Percentiles rank a stretch among this genome's conserved stretches.
Conservation (phyloP, 2,113 vertebrate species). For the Catharus fuscescens region DNA sequence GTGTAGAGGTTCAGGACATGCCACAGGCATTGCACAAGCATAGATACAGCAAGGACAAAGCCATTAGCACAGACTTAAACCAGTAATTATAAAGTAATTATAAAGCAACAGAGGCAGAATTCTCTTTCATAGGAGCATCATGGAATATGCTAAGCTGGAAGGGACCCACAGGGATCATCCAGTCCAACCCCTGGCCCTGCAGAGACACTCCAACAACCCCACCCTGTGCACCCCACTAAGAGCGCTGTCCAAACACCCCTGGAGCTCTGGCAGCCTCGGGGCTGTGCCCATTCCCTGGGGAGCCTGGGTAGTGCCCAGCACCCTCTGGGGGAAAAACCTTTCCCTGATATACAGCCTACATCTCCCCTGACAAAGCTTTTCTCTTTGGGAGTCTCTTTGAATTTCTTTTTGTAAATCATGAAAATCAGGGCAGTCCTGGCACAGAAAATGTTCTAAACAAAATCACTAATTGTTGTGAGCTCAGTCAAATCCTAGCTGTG, state of each 20-base stretch:
- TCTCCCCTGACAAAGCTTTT: background rate
- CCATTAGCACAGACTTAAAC: background rate
- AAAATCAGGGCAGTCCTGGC: background rate
- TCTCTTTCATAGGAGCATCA: background rate
- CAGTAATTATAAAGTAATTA: background rate
- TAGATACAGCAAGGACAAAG: background rate
- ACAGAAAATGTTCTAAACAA: background rate
- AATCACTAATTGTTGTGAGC: background rate
- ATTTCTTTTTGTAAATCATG: background rate
- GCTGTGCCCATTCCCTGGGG: background rate
- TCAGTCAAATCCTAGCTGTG: background rate
- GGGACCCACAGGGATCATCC: background rate
- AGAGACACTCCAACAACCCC: background rate
- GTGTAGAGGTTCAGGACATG: background rate
- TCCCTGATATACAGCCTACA: rapidly evolving
- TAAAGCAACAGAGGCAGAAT: background rate
- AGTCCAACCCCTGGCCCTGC: background rate
- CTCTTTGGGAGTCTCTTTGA: background rate
- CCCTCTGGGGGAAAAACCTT: background rate
- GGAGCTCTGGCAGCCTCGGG: background rate
- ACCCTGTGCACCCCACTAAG: rapidly evolving
- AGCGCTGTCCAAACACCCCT: rapidly evolving
- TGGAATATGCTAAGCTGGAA: background rate
- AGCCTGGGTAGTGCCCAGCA: background rate
- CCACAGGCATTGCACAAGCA: background rate